Percentiles rank a stretch among this genome's conserved stretches.
Evolutionary conservation across 1,140 invertebrate species (phyloP).

Genomic region (Drosophila tristis): DNA sequence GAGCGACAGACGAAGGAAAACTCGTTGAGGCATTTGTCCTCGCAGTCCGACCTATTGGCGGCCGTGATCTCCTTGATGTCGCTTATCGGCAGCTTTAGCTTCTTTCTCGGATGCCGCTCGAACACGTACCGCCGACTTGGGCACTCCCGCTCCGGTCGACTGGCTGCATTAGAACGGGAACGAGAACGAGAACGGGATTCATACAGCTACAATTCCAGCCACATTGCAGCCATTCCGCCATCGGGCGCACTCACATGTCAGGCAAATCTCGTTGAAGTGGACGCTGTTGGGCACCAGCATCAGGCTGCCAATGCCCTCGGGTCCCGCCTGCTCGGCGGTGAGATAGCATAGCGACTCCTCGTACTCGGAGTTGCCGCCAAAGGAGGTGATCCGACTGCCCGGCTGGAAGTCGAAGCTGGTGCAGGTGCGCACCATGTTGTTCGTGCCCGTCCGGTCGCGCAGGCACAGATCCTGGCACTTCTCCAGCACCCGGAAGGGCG

Average conservation of each 20-base stretch:
- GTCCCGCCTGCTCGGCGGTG: conserved; percentile 92
- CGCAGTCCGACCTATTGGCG: conserved; percentile 93
- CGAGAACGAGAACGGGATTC: conserved; percentile 9
- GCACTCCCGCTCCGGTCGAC: conserved; percentile 93
- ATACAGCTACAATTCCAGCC: conserved; percentile 12
- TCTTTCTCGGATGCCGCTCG: conserved; percentile 93
- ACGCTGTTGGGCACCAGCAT: conserved; percentile 94
- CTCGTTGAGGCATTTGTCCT: conserved; percentile 95
- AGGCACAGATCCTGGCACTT: conserved; percentile 94
- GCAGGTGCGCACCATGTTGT: conserved; percentile 92
- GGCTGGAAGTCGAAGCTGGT: conserved; percentile 96
- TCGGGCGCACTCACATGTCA: conserved; percentile 89
- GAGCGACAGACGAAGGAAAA: conserved; percentile 94
- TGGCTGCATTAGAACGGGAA: conserved; percentile 86
- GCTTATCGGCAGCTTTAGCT: conserved; percentile 90
- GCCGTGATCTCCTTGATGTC: conserved; percentile 92
- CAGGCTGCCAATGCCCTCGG: conserved; percentile 93
- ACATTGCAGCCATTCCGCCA: background rate
- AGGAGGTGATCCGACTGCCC: conserved; percentile 92
- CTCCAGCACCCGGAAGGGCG: conserved; percentile 93
- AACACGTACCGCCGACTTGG: conserved; percentile 94
- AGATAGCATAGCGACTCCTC: conserved; percentile 96
- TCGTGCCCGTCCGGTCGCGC: conserved; percentile 90
- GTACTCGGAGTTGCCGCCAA: conserved; percentile 92
- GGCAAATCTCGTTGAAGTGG: conserved; percentile 95